Evolutionary conservation across 2,888 invertebrate genomes (phyloP), one percentile per base, ranked within the genome.

Genomic region (Drosophila trichaetosa): DNA sequence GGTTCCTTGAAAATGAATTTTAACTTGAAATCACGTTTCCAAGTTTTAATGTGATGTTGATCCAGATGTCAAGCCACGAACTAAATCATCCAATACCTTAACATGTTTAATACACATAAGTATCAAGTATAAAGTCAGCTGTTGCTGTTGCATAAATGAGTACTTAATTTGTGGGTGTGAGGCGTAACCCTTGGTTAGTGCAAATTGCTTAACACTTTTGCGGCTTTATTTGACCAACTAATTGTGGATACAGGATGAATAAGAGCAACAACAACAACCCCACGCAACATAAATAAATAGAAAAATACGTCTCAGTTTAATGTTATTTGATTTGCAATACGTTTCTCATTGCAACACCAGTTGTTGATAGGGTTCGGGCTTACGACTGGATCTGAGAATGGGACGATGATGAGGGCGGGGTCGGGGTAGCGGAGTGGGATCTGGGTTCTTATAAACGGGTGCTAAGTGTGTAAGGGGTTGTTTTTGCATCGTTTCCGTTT

Each of bases 261-360:
- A n/a, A 13, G 27, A n/a, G 11, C 21, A 53, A 16, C 54, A 36
- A 6, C 24, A 54, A 68, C 60, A 60, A 70, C 82, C 53, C 65
- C 52, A 49, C 64, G 57, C 71, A 62, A 65, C 66, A 48, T 36
- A 54, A 54, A 29, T 68, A 68, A 68, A 68, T 49, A 69, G 34
- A 57, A 60, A 63, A 76, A 65, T 58, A 38, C 71, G 82, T 80
- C 88, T 87, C 85, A 78, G 82, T 85, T 87, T 88, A 87, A 89
- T 89, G 87, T 87, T 84, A 89, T 89, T 86, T 86, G 85, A 89
- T 86, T 89, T 89, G 89, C 89, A 89, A 85, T 85, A 85, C 85
- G 89, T 85, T 85, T 84, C 72, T 73, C 85, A 89, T 89, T 85
- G 89, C 84, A 61, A 73, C 86, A 79, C 84, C 87, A 79, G 76